These are phyloP conservation scores for Hermetia illucens DNA, from an alignment of 1,140 invertebrate genomes.

Conservation along the genomic window DNA sequence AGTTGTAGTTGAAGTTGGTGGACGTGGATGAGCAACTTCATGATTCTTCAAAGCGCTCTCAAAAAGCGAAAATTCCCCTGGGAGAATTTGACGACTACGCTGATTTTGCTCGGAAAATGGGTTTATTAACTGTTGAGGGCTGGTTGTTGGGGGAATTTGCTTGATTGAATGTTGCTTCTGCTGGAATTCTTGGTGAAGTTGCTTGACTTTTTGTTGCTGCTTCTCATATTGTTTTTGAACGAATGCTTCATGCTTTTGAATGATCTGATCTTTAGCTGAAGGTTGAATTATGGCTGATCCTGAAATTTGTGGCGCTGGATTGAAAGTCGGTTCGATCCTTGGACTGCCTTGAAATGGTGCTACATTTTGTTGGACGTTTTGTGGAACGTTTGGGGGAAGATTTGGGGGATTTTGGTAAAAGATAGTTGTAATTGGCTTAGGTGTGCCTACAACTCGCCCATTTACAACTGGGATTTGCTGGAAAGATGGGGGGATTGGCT, in stretches of 20 bases:
- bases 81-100: conserved; percentile 27
- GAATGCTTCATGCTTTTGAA: conserved; percentile 53
- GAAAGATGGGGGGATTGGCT: too few relatives aligned
- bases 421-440: too few relatives aligned
- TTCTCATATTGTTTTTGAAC: conserved; percentile 53
- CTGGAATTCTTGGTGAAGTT: conserved; percentile 45
- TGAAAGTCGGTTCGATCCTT: neutral
- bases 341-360: neutral
- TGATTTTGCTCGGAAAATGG: conserved; percentile 8
- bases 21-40: conserved; percentile 35
- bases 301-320: conserved; percentile 7
- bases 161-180: conserved; percentile 44
- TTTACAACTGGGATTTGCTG: too few relatives aligned
- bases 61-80: conserved; percentile 30
- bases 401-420: too few relatives aligned
- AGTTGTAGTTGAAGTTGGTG: conserved; percentile 30
- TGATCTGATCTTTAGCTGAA: conserved; percentile 45
- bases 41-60: conserved; percentile 33
- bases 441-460: too few relatives aligned
- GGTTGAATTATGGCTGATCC: conserved; percentile 10
- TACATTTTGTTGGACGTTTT: too few relatives aligned
- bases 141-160: conserved; percentile 30
- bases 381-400: too few relatives aligned
- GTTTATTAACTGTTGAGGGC: conserved; percentile 22
- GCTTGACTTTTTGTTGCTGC: conserved; percentile 47